Evolutionary conservation across 1,140 invertebrate species (phyloP), one percentile per base, ranked within the genome.

Genomic region (Tetranychus cinnabarinus): DNA sequence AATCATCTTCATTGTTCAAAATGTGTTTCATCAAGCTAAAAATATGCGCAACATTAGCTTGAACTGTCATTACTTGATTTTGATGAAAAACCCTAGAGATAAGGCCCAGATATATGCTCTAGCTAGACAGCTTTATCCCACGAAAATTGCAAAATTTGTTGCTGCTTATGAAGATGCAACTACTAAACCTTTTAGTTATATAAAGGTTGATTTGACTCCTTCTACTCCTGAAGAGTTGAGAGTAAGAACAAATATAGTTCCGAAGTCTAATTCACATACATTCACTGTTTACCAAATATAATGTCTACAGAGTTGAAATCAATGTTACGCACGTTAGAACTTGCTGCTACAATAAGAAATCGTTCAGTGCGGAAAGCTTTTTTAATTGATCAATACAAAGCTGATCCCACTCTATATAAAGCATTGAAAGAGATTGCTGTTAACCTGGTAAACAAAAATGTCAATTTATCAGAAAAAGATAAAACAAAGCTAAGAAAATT

Each of bases 81-180:
- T 69, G 56, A 70, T 73, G 63, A 73, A 74, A 70, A 74, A 73
- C 62, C 70, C 70, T 1, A 65, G 71, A 31, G 72, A 74, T 65
- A 65, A 63, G 61, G 69, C 69, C 7, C 72, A 73, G 65, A 72
- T 74, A 56, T 61, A 64, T 59, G 66, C 68, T 62, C 62, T 75
- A n/a, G 66, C 68, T 0, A 60, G 69, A 23, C 23, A 23, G 23
- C 23, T 23, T 23, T 23, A 23, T 23, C 23, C 23, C 0, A 23
- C 23, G 0, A 23, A 23, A 23, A 23, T 23, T 23, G 0, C 23
- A 23, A 23, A 23, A 23, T 23, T 23, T 23, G 23, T 23, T 0
- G 23, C 23, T 23, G 23, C 23, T 23, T 23, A 23, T 23, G 23
- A 23, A 23, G 23, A 23, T 23, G 23, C 23, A 23, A 23, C 23